A percentile compares a stretch with the other conserved stretches of the same genome.
Conservation (phyloP, 2,113 vertebrate genomes). For the Ammospiza caudacuta region DNA sequence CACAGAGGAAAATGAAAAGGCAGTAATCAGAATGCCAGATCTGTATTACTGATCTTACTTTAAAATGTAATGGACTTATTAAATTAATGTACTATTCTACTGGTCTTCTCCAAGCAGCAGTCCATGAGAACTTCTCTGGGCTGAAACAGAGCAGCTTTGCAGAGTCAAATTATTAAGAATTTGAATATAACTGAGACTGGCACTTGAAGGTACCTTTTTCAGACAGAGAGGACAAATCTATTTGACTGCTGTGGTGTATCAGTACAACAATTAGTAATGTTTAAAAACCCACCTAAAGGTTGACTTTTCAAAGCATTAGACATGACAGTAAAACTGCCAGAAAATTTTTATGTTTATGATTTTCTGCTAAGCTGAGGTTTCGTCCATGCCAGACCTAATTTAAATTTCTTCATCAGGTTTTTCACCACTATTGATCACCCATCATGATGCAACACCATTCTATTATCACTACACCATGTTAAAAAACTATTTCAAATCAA, state of each 20-base stretch:
- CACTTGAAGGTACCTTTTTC: background rate
- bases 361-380: background rate
- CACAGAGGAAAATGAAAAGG: conserved; percentile 27
- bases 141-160: background rate
- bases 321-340: background rate
- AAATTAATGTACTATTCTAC: background rate
- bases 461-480: background rate
- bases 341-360: background rate
- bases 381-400: background rate
- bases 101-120: background rate
- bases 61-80: background rate
- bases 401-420: background rate
- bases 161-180: background rate
- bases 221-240: background rate
- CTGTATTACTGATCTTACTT: background rate
- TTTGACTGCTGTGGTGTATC: background rate
- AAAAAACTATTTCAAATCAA: background rate
- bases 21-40: conserved; percentile 14
- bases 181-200: background rate
- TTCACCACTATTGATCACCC: background rate
- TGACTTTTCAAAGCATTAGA: background rate
- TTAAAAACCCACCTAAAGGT: background rate
- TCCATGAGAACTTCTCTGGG: background rate
- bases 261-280: background rate
- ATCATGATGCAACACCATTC: background rate